phyloP scores from a whole-genome alignment of 2,113 vertebrate species.

The Acanthochromis polyacanthus region DNA sequence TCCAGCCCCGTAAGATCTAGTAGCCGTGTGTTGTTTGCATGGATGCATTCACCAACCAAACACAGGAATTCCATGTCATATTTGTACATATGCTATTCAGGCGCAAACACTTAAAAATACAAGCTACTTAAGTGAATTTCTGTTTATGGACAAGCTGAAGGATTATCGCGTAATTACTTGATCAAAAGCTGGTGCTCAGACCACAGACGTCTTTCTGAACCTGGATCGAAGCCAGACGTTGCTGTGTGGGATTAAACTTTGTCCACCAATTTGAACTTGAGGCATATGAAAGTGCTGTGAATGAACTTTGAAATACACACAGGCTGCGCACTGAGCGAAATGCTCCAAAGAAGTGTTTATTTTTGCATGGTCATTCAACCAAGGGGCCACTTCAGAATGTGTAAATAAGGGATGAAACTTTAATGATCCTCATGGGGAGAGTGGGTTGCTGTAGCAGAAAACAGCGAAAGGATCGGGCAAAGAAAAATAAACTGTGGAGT shows the following conservation, averaged over 20 bases:
- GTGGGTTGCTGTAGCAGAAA: conserved; percentile 35
- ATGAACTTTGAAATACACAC: conserved; percentile 23
- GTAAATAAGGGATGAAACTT: conserved; percentile 70
- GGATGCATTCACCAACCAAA: not conserved
- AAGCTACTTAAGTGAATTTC: not conserved
- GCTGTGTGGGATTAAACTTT: conserved; percentile 30
- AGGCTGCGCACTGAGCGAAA: conserved; percentile 24
- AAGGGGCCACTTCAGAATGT: conserved; percentile 44
- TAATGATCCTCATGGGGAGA: conserved; percentile 59
- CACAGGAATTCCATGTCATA: not conserved
- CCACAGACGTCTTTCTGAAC: conserved; percentile 3
- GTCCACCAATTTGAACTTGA: conserved; percentile 21
- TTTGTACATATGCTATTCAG: not conserved
- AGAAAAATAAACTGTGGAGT: conserved; percentile 8
- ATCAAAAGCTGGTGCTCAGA: conserved; percentile 14
- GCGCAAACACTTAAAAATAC: conserved; percentile 7
- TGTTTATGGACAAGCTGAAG: conserved; percentile 14
- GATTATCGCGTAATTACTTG: conserved; percentile 40
- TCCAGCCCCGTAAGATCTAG: conserved; percentile 90
- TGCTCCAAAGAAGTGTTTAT: conserved; percentile 42
- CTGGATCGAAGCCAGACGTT: conserved; percentile 23
- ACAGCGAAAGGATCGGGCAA: conserved; percentile 25
- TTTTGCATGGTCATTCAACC: conserved; percentile 52
- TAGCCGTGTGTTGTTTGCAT: not conserved
- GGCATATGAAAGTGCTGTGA: conserved; percentile 16